These are phyloP conservation scores for Deilephila elpenor DNA, from an alignment of 2,888 invertebrate genomes.

Conservation along the genomic window DNA sequence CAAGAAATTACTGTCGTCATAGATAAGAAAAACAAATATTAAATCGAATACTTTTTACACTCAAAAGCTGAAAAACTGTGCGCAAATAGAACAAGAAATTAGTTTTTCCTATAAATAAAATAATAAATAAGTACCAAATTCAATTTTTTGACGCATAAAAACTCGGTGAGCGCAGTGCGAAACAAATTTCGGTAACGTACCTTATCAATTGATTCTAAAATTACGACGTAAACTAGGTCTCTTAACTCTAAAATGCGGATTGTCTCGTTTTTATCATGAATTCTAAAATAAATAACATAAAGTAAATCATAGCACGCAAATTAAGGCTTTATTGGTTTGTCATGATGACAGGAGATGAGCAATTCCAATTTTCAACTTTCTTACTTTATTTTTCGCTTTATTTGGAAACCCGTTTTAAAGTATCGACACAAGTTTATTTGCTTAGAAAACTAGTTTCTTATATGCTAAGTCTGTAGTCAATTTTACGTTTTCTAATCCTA, in stretches of 20 bases:
- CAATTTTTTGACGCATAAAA: not conserved
- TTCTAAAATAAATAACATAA: not conserved
- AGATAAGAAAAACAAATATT: too few species aligned
- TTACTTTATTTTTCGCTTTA: not conserved
- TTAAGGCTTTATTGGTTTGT: not conserved
- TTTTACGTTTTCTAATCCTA: too few species aligned
- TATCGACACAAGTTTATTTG: not conserved
- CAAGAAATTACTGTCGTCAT: too few species aligned
- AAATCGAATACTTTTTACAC: too few species aligned
- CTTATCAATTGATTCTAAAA: constrained; percentile 1
- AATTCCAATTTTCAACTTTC: not conserved
- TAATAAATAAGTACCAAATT: not conserved
- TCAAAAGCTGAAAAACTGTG: not conserved
- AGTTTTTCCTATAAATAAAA: too few species aligned
- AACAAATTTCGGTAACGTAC: not conserved
- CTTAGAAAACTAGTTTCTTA: not conserved
- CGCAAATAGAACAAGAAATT: too few species aligned
- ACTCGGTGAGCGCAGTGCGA: not conserved
- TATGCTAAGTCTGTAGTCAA: too few species aligned
- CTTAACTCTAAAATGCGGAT: not conserved
- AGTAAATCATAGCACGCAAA: not conserved
- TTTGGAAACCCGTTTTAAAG: not conserved
- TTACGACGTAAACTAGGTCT: not conserved
- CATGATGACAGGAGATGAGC: not conserved
- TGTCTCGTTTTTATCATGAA: not conserved